Evolutionary conservation across 2,888 invertebrate species (phyloP).

Genomic region (Cantharis flavilabris): DNA sequence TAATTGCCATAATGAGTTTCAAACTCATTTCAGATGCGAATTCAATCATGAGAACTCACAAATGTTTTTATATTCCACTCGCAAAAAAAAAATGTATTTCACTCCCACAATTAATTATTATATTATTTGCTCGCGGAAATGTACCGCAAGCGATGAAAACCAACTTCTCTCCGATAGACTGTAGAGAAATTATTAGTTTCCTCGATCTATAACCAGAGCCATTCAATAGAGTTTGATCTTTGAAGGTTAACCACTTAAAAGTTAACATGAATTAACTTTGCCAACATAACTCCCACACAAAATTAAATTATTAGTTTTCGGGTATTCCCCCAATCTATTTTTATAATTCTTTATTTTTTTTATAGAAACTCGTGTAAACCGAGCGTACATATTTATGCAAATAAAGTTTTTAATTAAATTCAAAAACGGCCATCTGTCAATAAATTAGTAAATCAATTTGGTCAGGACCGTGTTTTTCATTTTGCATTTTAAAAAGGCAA

Average conservation of each 20-base stretch:
- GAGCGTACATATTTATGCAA: background rate
- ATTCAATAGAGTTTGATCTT: background rate
- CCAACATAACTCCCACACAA: background rate
- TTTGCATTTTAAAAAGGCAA: background rate
- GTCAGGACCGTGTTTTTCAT: background rate
- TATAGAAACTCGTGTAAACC: background rate
- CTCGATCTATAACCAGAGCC: background rate
- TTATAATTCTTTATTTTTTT: background rate
- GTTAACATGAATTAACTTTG: background rate
- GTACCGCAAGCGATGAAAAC: background rate
- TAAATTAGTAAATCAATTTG: background rate
- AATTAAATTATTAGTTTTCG: background rate
- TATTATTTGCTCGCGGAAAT: background rate
- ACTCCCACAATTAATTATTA: background rate
- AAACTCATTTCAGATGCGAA: slow-evolving; percentile 10
- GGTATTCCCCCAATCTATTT: background rate
- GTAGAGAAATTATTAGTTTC: background rate
- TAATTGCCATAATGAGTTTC: slow-evolving; percentile 32
- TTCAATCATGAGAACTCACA: slow-evolving; percentile 1
- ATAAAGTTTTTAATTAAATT: background rate
- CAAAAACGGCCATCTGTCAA: background rate
- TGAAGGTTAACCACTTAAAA: background rate
- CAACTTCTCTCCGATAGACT: background rate
- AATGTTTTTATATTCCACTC: background rate
- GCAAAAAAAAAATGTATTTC: no score